Evolutionary conservation across 2,113 vertebrate genomes (phyloP), one percentile per base, ranked within the genome.

Genomic region (Macrotis lagotis): DNA sequence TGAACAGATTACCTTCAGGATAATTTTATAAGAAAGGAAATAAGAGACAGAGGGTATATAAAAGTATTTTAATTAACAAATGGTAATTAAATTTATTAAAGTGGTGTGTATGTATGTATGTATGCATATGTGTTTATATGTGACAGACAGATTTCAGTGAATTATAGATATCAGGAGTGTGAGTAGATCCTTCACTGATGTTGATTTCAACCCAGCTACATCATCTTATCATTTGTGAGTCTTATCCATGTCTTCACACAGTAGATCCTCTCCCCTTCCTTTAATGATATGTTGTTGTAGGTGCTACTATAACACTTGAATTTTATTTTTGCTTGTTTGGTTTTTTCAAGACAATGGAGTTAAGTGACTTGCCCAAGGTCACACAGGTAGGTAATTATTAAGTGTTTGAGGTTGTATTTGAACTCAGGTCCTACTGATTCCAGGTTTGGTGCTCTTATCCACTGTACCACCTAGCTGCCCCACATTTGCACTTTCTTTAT

Each of bases 41-140:
- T 28, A 24, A 83, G 24, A 50, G n/a, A 8, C 66, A 59, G 48
- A 92, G 31, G 49, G 96, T 96, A 96, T 96, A 74, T 97, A 94
- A 96, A 97, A 98, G 95, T 93, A 83, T 94, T 97, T 98, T 97
- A 97, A 98, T 98, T 98, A 97, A 94, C 88, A 92, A 94, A 25
- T 49, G 37, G 16, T 22, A 74, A n/a, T 74, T 14, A 44, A n/a
- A n/a, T 6, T 83, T 83, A 83, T 83, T 83, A 66, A 66, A 66
- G 31, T 16, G 26, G 0, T 28, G 8, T 28, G 8, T 83, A 44
- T 7, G 37, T n/a, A 74, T 74, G 37, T 7, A 74, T n/a, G 16
- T n/a, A 74, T 74, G 37, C 2, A 74, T n/a, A 6, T 74, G 26
- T 59, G 26, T 31, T 83, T 83, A 22, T 83, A n/a, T 74, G 6